Conservation (phyloP, 1,140 invertebrate genomes). For the Hycleus phaleratus region DNA sequence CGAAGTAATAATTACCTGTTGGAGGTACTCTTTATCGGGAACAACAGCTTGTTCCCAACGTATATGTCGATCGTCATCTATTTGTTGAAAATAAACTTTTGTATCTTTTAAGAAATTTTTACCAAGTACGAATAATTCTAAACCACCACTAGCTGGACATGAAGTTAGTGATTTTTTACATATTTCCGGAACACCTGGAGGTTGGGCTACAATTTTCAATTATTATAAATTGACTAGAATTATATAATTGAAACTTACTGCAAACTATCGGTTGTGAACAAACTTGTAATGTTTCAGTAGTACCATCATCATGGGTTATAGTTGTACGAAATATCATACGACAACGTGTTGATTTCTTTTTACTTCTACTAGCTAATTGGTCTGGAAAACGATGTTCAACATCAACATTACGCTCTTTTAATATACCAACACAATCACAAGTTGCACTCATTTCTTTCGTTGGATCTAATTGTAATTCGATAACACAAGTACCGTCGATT, state of each 20-base stretch:
- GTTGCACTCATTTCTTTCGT: slow-evolving; percentile 84
- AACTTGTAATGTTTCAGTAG: slow-evolving; percentile 77
- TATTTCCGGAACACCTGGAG: slow-evolving; percentile 91
- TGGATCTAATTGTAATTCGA: slow-evolving; percentile 85
- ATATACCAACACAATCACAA: slow-evolving; percentile 77
- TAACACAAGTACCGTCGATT: slow-evolving; percentile 87
- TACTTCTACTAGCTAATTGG: slow-evolving; percentile 61
- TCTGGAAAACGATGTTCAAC: slow-evolving; percentile 88
- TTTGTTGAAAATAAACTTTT: slow-evolving; percentile 74
- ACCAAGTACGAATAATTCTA: slow-evolving; percentile 90
- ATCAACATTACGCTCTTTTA: slow-evolving; percentile 94
- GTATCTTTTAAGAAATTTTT: slow-evolving; percentile 97
- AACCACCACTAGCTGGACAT: slow-evolving; percentile 69
- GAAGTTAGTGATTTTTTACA: slow-evolving; percentile 83
- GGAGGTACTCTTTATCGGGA: slow-evolving; percentile 77
- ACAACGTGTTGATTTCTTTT: slow-evolving; percentile 91
- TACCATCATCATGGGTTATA: slow-evolving; percentile 65
- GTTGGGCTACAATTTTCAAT: slow-evolving; percentile 72
- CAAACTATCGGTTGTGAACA: slow-evolving; percentile 91
- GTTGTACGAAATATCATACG: slow-evolving; percentile 89
- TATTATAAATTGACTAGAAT: neutral
- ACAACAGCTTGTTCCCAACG: slow-evolving; percentile 69
- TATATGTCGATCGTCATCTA: slow-evolving; percentile 44
- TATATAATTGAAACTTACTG: slow-evolving; percentile 58
- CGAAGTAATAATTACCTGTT: slow-evolving; percentile 51